Evolutionary conservation across 2,888 invertebrate genomes (phyloP).

Genomic region (Acrocera orbiculus): DNA sequence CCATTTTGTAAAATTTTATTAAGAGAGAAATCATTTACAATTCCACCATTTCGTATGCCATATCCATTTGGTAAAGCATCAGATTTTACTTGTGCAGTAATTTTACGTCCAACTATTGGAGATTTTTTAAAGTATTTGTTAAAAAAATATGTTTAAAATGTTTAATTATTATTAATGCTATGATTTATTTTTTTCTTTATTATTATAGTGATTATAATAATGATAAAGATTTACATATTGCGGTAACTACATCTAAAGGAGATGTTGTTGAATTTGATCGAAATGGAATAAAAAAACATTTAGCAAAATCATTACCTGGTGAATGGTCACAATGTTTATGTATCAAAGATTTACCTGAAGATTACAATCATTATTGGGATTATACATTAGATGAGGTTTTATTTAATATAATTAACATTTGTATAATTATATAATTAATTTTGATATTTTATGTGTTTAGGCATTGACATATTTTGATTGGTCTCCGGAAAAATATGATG

Average conservation of each 20-base stretch:
- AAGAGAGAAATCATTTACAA: constrained; percentile 34
- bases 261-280: constrained; percentile 71
- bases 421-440: too few species aligned
- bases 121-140: constrained; percentile 65
- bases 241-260: constrained; percentile 66
- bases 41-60: constrained; percentile 68
- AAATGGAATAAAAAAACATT: constrained; percentile 47
- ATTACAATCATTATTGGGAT: constrained; percentile 54
- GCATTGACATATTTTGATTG: too few species aligned
- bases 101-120: constrained; percentile 74
- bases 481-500: constrained; percentile 52
- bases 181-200: constrained; percentile 1
- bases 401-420: too few species aligned
- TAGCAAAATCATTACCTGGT: constrained; percentile 16
- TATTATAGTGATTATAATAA: constrained; percentile 56
- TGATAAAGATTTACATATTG: constrained; percentile 76
- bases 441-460: too few species aligned
- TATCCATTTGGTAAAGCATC: constrained; percentile 72
- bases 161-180: background rate
- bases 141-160: background rate
- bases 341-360: constrained; percentile 46
- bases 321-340: constrained; percentile 51
- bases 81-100: constrained; percentile 61
- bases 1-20: constrained; percentile 58
- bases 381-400: constrained; percentile 41